Base-by-base conservation (phyloP, 1,140 invertebrate genomes). In the Drosophila triauraria region DNA sequence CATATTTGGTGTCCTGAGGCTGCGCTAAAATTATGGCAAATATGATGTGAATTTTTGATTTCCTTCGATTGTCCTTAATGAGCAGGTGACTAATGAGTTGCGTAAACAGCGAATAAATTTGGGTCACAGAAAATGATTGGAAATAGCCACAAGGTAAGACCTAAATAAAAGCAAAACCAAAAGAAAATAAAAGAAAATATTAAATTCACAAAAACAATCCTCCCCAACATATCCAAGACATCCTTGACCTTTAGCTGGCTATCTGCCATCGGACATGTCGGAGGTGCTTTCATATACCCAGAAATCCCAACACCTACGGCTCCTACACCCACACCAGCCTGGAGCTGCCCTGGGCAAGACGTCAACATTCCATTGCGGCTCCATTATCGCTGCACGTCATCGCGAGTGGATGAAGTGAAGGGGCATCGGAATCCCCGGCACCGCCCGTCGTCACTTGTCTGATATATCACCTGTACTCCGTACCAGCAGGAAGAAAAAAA, bases 381-480 rank as follows among this genome's bases (percentile, higher is more conserved):
- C 76, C 85, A 88, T 88, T 90, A 88, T 88, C 84, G 80, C 56
- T 51, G 80, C 80, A 84, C 85, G 85, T 88, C 84, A 88, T 87
- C 84, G 76, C 60, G 42, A 62, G 27, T 48, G 59, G 43, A 38
- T 46, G 30, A 69, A 25, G 20, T 12, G 44, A 70, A 69, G 74
- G 40, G 47, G 23, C 27, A 43, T 42, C 44, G 23, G 20, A 51
- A 17, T 40, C 10, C 48, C 27, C 44, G 48, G 50, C 48, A 81
- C 75, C 78, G 75, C 75, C 81, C 85, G 85, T 90, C 85, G 85
- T 91, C 85, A 90, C 81, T 90, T 90, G 85, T 90, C 85, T 91
- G 85, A 90, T 91, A 85, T 91, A 90, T 91, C 85, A 85, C 85
- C 86, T 85, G 86, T 90, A 78, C 42, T 47, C 42, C 40, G 69